Base-by-base conservation (phyloP, 1,140 invertebrate species). In the Halesus radiatus region DNA sequence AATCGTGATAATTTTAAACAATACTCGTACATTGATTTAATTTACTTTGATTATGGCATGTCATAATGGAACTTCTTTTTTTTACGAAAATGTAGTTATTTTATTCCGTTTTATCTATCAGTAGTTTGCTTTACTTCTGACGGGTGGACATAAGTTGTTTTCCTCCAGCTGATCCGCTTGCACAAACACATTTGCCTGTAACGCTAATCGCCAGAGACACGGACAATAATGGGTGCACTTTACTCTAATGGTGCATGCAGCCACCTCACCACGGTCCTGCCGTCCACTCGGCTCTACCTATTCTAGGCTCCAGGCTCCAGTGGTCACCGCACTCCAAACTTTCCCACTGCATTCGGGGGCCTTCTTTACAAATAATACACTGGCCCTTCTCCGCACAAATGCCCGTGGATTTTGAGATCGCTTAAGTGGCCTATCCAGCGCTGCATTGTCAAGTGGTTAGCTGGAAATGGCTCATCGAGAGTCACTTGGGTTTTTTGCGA, bases 401-500 rank as follows among this genome's bases (percentile, higher is more conserved):
- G 74, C 22, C 53, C 32, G 53, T 18, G 74, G 10, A 50, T 76
- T 76, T 76, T 22, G 56, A 62, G 18, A 62, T 62, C 60, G 74
- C 64, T 76, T 62, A 68, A 76, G 75, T 52, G 75, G 75, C 37
- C 74, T 64, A 23, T 45, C 32, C 53, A 7, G 6, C 64, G 32
- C 68, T 76, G 74, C 72, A 76, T 80, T 75, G 50, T 56, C 78
- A 66, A 79, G 70, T 62, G 73, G 78, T 23, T 74, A 15, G 62
- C 74, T 76, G 60, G 26, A 68, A 76, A 80, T 66, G 74, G 56
- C 50, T 76, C 73, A 75, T 66, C 79, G 73, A 80, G 79, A 64
- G 77, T 64, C 45, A 79, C 81, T 82, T 66, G 66, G 73, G 70
- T 60, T 79, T 75, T 60, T 72, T 76, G 52, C 70, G 68, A 56